A percentile compares a stretch with the other conserved stretches of the same genome.
Evolutionary conservation across 2,113 vertebrate species (phyloP).

Genomic region (Romanogobio albipinnatus): DNA sequence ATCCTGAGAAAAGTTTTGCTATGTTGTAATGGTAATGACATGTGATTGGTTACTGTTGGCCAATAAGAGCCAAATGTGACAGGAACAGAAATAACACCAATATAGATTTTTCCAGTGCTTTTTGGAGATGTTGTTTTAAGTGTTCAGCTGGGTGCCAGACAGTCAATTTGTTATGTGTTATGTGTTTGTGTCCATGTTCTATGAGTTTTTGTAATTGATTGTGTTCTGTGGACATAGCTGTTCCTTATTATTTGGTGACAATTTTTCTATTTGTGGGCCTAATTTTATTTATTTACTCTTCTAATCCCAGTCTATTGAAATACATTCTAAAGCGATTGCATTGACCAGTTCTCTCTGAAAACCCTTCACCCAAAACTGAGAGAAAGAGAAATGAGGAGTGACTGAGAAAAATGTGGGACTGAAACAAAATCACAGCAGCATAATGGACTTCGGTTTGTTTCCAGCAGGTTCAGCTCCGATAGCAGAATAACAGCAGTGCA

Average conservation of each 20-base stretch:
- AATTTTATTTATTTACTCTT: conserved; percentile 31
- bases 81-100: conserved; percentile 69
- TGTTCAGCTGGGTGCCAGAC: conserved; percentile 50
- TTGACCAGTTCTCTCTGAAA: conserved; percentile 56
- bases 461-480: neutral
- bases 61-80: conserved; percentile 58
- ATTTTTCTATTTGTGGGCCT: neutral
- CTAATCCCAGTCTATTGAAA: conserved; percentile 7
- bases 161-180: conserved; percentile 44
- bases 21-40: conserved; percentile 53
- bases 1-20: neutral
- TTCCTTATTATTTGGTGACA: neutral
- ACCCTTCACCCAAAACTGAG: conserved; percentile 18
- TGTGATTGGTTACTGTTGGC: conserved; percentile 60
- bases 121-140: conserved; percentile 54
- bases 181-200: conserved; percentile 40
- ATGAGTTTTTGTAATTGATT: neutral
- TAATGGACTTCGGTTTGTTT: neutral
- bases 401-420: neutral
- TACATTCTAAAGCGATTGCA: conserved; percentile 50
- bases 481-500: conserved; percentile 34
- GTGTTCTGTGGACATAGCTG: neutral
- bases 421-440: conserved; percentile 20
- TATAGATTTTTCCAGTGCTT: conserved; percentile 80
- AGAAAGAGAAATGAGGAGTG: neutral